Conservation (phyloP, 2,113 vertebrate species). For the Lathamus discolor region DNA sequence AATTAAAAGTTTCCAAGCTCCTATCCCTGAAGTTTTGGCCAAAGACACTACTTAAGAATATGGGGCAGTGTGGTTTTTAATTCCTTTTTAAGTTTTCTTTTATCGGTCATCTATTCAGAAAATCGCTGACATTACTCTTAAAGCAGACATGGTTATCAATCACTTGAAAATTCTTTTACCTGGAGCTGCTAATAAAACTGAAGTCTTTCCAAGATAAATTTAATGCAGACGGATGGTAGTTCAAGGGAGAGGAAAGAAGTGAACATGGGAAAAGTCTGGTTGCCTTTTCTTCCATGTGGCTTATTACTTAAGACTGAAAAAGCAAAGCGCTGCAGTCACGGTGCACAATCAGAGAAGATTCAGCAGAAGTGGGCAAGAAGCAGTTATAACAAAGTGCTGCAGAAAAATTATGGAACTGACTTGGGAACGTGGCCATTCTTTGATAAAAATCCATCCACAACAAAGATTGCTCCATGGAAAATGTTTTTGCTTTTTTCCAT, state of each 20-base stretch:
- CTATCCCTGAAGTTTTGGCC: neutral
- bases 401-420: too few species aligned
- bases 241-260: neutral
- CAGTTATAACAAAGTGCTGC: neutral
- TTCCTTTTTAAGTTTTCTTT: constrained; percentile 26
- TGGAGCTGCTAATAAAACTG: neutral
- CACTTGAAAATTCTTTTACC: constrained; percentile 13
- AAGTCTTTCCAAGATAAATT: constrained; percentile 26
- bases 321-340: neutral
- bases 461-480: neutral
- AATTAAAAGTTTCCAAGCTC: constrained; percentile 45
- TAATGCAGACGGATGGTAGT: neutral
- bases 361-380: neutral
- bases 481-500: neutral
- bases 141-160: neutral
- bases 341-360: neutral
- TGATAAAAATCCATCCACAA: too few species aligned
- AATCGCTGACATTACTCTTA: constrained; percentile 15
- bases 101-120: constrained; percentile 7
- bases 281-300: neutral
- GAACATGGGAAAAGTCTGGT: neutral
- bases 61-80: neutral
- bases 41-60: neutral
- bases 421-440: too few species aligned
- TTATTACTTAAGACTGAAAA: neutral